phyloP scores from a whole-genome alignment of 2,888 invertebrate genomes.

The Lissonota sp. region DNA sequence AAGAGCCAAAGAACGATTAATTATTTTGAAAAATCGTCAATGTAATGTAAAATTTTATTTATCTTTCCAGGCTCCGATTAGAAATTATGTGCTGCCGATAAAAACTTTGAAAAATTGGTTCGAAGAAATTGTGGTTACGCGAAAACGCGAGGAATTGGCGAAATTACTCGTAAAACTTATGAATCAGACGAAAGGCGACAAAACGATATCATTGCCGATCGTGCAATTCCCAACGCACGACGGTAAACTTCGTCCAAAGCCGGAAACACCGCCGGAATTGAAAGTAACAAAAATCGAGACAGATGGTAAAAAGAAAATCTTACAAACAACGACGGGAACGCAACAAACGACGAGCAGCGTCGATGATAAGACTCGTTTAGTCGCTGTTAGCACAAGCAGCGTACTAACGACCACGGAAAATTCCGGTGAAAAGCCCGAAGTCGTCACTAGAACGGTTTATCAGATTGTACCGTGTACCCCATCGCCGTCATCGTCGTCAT shows the following conservation, averaged over 20 bases:
- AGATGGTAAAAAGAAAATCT: constrained; percentile 68
- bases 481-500: constrained; percentile 57
- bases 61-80: constrained; percentile 90
- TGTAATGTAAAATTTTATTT: constrained; percentile 9
- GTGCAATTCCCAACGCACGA: constrained; percentile 91
- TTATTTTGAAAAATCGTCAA: constrained; percentile 47
- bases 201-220: constrained; percentile 87
- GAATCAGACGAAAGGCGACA: constrained; percentile 89
- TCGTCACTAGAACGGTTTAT: constrained; percentile 61
- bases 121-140: constrained; percentile 91
- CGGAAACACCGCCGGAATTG: constrained; percentile 72
- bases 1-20: too few relatives aligned
- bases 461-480: constrained; percentile 73
- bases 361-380: constrained; percentile 56
- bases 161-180: constrained; percentile 91
- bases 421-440: constrained; percentile 47
- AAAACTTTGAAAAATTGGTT: constrained; percentile 94
- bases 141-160: constrained; percentile 94
- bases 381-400: constrained; percentile 55
- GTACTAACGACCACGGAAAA: constrained; percentile 51
- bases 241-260: constrained; percentile 84
- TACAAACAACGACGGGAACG: constrained; percentile 64
- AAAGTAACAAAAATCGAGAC: constrained; percentile 66
- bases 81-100: constrained; percentile 93
- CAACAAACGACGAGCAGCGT: not conserved